Conservation (phyloP, 2,113 vertebrate species). For the Solea solea region DNA sequence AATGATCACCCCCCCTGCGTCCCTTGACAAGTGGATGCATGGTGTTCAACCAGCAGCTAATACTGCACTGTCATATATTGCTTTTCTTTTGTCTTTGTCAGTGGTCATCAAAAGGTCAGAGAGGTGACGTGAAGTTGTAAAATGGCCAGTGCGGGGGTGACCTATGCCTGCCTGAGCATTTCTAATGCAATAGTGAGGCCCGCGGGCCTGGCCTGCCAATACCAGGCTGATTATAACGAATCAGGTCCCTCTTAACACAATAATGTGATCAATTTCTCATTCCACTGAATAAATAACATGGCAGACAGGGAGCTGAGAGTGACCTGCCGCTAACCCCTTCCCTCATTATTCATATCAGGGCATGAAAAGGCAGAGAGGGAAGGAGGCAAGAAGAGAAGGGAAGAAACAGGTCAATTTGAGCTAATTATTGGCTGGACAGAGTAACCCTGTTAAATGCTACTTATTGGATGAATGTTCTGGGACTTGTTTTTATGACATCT, state of each 20-base stretch:
- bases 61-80: constrained; percentile 59
- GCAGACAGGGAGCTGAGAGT: constrained; percentile 88
- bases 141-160: constrained; percentile 87
- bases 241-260: constrained; percentile 94
- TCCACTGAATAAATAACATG: constrained; percentile 98
- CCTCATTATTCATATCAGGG: constrained; percentile 95
- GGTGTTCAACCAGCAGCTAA: constrained; percentile 43
- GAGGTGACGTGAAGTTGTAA: constrained; percentile 94
- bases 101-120: constrained; percentile 86
- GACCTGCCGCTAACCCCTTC: constrained; percentile 92
- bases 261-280: constrained; percentile 99
- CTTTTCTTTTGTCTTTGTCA: constrained; percentile 71
- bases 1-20: background rate
- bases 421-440: constrained; percentile 90
- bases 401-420: constrained; percentile 88
- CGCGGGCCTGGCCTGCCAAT: constrained; percentile 94
- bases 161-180: constrained; percentile 89
- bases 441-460: constrained; percentile 85
- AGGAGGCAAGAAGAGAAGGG: constrained; percentile 58
- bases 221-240: constrained; percentile 97
- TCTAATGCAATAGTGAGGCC: constrained; percentile 92
- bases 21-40: constrained; percentile 28
- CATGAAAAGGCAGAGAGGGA: constrained; percentile 74
- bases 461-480: constrained; percentile 85
- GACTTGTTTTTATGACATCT: constrained; percentile 80